phyloP scores from a whole-genome alignment of 2,113 vertebrate species.

The Sapajus apella region DNA sequence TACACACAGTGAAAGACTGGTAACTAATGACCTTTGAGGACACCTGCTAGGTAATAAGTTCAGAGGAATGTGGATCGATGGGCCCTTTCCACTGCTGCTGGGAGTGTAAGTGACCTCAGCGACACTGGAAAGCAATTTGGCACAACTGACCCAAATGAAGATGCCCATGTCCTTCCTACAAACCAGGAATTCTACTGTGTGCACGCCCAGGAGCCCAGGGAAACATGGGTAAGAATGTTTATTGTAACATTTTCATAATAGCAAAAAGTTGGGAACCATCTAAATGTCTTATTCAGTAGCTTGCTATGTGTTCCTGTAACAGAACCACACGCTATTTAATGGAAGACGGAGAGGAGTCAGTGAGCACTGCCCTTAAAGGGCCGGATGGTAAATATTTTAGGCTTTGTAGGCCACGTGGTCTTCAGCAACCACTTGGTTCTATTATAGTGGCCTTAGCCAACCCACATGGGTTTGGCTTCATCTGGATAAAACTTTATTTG shows the following conservation, averaged over 20 bases:
- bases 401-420: neutral
- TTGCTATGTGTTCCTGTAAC: neutral
- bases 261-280: neutral
- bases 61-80: neutral
- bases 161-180: neutral
- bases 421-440: neutral
- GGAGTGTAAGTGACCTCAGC: neutral
- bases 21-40: neutral
- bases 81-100: neutral
- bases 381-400: neutral
- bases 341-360: neutral
- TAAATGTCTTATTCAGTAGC: neutral
- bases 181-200: neutral
- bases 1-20: neutral
- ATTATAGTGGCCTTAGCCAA: neutral
- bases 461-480: neutral
- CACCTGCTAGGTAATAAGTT: neutral
- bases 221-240: neutral
- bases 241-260: constrained; percentile 16
- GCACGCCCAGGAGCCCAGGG: neutral
- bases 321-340: neutral
- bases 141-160: neutral
- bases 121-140: neutral
- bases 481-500: neutral
- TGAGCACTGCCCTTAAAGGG: neutral